Base-by-base conservation (phyloP, 2,888 invertebrate species). In the Drosophila demipolita region DNA sequence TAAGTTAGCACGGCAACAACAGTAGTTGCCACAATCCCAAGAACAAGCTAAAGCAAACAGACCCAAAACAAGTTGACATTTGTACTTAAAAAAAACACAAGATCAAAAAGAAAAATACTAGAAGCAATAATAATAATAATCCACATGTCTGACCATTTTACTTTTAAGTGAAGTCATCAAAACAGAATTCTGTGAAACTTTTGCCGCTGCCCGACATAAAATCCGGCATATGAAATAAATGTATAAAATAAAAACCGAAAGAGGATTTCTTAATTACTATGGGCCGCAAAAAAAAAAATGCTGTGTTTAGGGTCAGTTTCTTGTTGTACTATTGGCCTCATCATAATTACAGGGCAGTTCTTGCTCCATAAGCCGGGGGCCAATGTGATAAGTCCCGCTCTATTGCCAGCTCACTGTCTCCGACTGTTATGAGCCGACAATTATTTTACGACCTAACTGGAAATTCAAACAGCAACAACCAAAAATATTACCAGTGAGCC, bases 91-190 rank as follows among this genome's bases (percentile, higher is more conserved):
- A 45, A 45, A 62, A 80, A 70, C 45, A 23, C 45, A 45, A 45
- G 23, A 45, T 4, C 15, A 12, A 23, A 35, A 52, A 45, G 15
- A 11, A 66, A 63, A 80, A 80, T 71, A 70, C 78, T 82, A 78
- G 75, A 82, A 82, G 73, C 73, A 83, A 78, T 75, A 85, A 83
- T 69, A 84, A 68, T 50, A 68, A 76, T 53, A 75, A 64, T 49
- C 64, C 75, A 78, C 84, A 89, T 81, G 78, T 80, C 71, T 83
- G 80, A 79, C 77, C 84, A 85, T 85, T 83, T 83, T 81, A 72
- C 73, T 60, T 88, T 85, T 85, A 89, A 90, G 91, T 90, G 91
- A 90, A 91, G 91, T 90, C 91, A 90, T 90, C 90, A 91, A 86
- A 83, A 89, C 71, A 68, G 63, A 88, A 80, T 87, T 87, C 88